Percentiles rank a stretch among this genome's conserved stretches.
These are phyloP conservation scores for Palloptera scutellata DNA, from an alignment of 2,888 invertebrate genomes.

Conservation along the genomic window DNA sequence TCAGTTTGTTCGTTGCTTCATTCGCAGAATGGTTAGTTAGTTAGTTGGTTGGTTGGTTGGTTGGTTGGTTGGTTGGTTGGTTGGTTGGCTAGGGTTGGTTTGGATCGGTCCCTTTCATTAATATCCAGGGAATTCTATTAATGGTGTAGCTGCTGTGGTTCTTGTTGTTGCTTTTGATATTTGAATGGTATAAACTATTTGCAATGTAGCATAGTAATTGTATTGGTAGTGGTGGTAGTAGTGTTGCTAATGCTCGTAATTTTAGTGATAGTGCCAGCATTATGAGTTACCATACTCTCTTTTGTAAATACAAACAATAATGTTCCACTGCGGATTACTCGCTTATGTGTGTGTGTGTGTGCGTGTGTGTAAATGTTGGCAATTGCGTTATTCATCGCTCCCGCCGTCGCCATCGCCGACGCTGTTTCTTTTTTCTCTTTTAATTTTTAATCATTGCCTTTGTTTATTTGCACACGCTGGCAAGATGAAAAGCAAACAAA, in stretches of 20 bases:
- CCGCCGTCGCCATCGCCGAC: not conserved
- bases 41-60: no score
- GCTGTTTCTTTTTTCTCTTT: not conserved
- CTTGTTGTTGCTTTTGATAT: slow-evolving; percentile 8
- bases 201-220: not conserved
- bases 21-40: no score
- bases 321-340: not conserved
- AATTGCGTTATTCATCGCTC: not conserved
- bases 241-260: not conserved
- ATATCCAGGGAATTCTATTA: not conserved
- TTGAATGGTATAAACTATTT: not conserved
- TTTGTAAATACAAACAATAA: slow-evolving; percentile 5
- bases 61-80: no score
- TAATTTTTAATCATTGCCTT: not conserved
- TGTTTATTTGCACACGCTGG: not conserved
- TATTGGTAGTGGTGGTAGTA: not conserved
- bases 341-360: no score
- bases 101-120: not conserved
- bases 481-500: no score
- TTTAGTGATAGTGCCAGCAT: not conserved
- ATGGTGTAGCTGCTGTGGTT: slow-evolving; percentile 3
- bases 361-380: not conserved
- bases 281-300: no score
- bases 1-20: no score
- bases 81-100: no score